Evolutionary conservation across 2,113 vertebrate genomes (phyloP), one percentile per base, ranked within the genome.

Genomic region (Sinosuthora webbiana): DNA sequence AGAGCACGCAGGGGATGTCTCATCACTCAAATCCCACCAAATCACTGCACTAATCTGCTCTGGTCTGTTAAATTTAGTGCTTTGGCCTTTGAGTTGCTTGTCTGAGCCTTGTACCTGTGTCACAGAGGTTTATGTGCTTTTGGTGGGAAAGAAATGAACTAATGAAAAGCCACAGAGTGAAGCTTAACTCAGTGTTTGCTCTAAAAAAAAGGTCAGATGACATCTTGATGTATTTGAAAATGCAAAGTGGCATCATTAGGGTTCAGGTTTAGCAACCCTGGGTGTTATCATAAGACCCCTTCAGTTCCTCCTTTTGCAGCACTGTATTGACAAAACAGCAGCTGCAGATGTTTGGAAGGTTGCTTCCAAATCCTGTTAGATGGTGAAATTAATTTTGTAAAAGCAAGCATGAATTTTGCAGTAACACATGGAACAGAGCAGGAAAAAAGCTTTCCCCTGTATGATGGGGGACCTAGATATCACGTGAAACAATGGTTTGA

Each of bases 81-180:
- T 93, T 94, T 94, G 89, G 94, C 92, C 68, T 95, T 94, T 70
- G 49, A 90, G 76, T 92, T 15, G 3, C 86, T 92, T 92, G 83
- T 84, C 68, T 81, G 76, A 70, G 93, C 90, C 87, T 74, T 78
- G 71, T 83, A 75, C 79, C 79, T 90, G 79, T 80, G 49, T 89
- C 78, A n/a, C 25, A 86, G 86, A 94, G 55, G 75, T 88, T 91
- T 91, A 73, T 19, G 20, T 94, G 68, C 68, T 75, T 92, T 79
- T 91, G 74, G 80, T 1, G 3, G 44, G 67, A 86, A 90, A 83
- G 68, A 68, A 90, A 88, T 41, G 57, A 80, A 70, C 80, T 90
- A 89, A 75, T 39, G 42, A 84, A 83, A 94, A 87, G 52, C 16
- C 45, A 49, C 25, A 45, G 52, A 92, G 35, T 86, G 76, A 63